These are phyloP conservation scores for Maniola jurtina DNA, from an alignment of 1,140 invertebrate genomes.

Conservation along the genomic window DNA sequence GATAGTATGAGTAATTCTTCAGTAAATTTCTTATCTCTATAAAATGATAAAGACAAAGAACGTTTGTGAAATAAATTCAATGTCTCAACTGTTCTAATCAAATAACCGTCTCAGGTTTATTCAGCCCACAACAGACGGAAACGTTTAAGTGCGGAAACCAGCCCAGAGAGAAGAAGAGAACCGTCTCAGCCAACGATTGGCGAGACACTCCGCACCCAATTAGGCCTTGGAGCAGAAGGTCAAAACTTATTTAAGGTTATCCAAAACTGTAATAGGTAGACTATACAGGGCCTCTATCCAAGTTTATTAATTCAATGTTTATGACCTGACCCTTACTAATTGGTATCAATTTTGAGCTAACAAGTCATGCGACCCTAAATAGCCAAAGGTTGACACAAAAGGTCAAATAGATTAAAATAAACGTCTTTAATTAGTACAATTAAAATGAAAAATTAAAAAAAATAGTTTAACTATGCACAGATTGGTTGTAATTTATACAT, in stretches of 20 bases:
- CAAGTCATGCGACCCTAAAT: background rate
- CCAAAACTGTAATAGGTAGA: background rate
- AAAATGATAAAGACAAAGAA: too few relatives aligned
- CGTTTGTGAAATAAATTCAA: too few relatives aligned
- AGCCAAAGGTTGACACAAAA: background rate
- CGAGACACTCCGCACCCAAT: background rate
- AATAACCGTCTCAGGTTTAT: too few relatives aligned
- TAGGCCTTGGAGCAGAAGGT: background rate
- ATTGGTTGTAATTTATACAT: background rate
- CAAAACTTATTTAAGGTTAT: background rate
- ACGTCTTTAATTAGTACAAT: background rate
- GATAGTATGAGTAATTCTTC: too few relatives aligned
- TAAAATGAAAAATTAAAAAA: background rate
- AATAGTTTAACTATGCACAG: too few relatives aligned
- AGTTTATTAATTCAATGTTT: background rate
- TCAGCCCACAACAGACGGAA: too few relatives aligned
- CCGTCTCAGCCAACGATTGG: background rate
- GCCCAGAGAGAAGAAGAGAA: too few relatives aligned
- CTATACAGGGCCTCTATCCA: background rate
- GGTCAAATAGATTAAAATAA: background rate
- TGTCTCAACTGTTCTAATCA: too few relatives aligned
- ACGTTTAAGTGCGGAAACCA: too few relatives aligned
- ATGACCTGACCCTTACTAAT: background rate
- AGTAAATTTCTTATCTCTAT: too few relatives aligned
- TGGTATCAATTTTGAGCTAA: slow-evolving; percentile 1